These are phyloP conservation scores for Oxyruncus cristatus DNA, from an alignment of 2,113 vertebrate species.

Conservation along the genomic window DNA sequence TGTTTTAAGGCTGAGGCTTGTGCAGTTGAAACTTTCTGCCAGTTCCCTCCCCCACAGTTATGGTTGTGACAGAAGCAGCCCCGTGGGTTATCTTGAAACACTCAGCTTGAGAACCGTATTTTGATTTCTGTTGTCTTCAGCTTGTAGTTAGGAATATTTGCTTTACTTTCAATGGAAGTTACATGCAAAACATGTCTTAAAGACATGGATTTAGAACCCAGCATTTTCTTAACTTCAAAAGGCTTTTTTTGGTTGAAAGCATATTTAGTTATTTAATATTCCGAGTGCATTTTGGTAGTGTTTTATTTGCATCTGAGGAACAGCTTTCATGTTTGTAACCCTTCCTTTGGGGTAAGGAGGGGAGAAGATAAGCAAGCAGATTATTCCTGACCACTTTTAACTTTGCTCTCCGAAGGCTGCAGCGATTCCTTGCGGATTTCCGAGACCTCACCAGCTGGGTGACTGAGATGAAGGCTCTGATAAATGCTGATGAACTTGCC, in stretches of 20 bases:
- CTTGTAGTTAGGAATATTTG: neutral
- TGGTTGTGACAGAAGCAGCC: neutral
- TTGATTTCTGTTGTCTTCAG: neutral
- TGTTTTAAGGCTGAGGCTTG: neutral
- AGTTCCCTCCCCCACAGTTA: neutral
- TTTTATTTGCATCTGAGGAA: neutral
- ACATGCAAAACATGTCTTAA: neutral
- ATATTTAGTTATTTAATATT: neutral
- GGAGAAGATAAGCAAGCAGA: neutral
- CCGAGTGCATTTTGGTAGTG: neutral
- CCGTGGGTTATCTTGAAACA: neutral
- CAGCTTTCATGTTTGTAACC: neutral
- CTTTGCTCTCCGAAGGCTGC: constrained; percentile 76
- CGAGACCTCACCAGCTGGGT: constrained; percentile 99
- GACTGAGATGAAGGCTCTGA: constrained; percentile 98
- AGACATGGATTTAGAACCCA: neutral
- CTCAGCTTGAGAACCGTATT: neutral
- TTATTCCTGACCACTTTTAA: neutral
- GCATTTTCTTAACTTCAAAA: neutral
- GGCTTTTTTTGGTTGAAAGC: neutral
- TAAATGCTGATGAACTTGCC: constrained; percentile 96
- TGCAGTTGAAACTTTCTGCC: neutral
- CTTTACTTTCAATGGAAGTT: neutral
- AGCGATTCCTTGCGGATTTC: constrained; percentile 96
- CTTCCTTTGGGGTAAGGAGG: neutral